A percentile compares a stretch with the other conserved stretches of the same genome.
Evolutionary conservation across 2,113 vertebrate genomes (phyloP).

Genomic region (Callocephalon fimbriatum): DNA sequence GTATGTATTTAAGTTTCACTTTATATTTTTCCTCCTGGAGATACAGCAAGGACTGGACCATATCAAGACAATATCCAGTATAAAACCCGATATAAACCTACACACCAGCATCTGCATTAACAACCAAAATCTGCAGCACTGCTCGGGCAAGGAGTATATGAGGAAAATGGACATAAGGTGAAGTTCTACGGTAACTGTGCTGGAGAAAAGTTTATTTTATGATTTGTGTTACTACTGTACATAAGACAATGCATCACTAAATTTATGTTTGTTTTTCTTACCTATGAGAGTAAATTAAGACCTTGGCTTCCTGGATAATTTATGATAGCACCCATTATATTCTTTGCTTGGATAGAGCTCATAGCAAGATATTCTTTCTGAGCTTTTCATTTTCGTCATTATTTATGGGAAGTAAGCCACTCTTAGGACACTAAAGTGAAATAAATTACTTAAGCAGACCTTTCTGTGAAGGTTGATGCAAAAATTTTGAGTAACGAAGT

Average conservation of each 20-base stretch:
- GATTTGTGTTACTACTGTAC: background rate
- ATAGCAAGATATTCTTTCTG: background rate
- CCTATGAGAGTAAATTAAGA: background rate
- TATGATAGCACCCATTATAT: background rate
- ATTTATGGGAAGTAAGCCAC: background rate
- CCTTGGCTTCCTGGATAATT: background rate
- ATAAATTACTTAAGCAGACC: background rate
- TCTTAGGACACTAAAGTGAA: background rate
- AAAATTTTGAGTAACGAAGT: background rate
- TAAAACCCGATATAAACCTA: background rate
- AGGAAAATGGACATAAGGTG: background rate
- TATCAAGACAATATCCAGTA: background rate
- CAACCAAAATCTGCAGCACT: background rate
- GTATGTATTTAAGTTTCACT: background rate
- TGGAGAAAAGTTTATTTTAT: background rate
- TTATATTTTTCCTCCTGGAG: background rate
- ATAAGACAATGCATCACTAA: background rate
- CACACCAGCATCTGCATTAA: background rate
- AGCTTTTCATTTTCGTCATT: slow-evolving; percentile 13
- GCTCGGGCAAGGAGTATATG: background rate
- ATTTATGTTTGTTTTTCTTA: background rate
- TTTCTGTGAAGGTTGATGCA: background rate
- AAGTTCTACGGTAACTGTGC: background rate
- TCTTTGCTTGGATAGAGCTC: background rate
- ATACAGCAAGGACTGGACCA: background rate